A percentile compares a stretch with the other conserved stretches of the same genome.
These are phyloP conservation scores for Takifugu bimaculatus DNA, from an alignment of 2,113 vertebrate genomes.

Conservation along the genomic window DNA sequence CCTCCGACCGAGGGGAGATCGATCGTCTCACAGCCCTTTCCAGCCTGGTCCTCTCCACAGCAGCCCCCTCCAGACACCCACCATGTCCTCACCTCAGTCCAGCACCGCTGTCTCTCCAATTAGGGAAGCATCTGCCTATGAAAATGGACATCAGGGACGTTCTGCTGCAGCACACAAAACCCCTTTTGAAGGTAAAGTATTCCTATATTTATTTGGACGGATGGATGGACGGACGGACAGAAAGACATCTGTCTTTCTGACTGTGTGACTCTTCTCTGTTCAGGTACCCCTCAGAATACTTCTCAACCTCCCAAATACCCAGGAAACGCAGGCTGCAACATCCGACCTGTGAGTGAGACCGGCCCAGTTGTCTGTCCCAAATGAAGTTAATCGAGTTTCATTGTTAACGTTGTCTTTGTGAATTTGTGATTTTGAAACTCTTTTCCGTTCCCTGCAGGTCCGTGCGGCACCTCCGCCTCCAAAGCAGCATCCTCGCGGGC, in stretches of 20 bases:
- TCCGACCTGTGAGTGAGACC: constrained; percentile 68
- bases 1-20: constrained; percentile 31
- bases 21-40: constrained; percentile 56
- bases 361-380: too few relatives aligned
- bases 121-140: constrained; percentile 57
- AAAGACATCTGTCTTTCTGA: neutral
- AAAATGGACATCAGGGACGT: constrained; percentile 68
- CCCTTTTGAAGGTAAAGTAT: constrained; percentile 62
- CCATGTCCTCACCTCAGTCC: constrained; percentile 57
- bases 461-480: constrained; percentile 74
- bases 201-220: neutral
- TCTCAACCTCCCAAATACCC: constrained; percentile 70
- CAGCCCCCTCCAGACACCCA: constrained; percentile 69
- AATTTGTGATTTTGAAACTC: neutral
- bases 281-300: constrained; percentile 62
- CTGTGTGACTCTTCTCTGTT: neutral
- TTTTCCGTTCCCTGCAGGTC: constrained; percentile 49
- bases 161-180: constrained; percentile 56
- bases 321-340: constrained; percentile 59
- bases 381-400: too few relatives aligned
- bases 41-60: constrained; percentile 59
- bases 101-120: constrained; percentile 47
- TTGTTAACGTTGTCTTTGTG: neutral
- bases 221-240: too few relatives aligned
- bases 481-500: constrained; percentile 75